Base-by-base conservation (phyloP, 23 tunicate genomes). In the Ascidia mentula region DNA sequence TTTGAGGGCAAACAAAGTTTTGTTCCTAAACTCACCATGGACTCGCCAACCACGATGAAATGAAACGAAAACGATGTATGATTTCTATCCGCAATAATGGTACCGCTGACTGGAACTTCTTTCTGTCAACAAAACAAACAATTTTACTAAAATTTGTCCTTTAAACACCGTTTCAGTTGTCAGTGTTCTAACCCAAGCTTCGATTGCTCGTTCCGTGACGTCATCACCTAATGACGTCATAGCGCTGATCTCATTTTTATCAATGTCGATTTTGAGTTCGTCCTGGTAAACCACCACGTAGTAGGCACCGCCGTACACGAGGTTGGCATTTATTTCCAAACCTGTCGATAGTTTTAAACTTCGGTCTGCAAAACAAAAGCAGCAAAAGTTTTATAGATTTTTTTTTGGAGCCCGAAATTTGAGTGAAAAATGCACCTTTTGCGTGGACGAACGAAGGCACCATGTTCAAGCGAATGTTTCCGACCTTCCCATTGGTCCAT, bases 401-500 rank as follows among this genome's bases (percentile, higher is more conserved):
- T 42, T 42, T 42, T 42, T 42, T 12, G 53, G 53, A 42, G 15
- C 53, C 53, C 53, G 15, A 42, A n/a, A n/a, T n/a, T n/a, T n/a
- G n/a, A n/a, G n/a, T n/a, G n/a, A n/a, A n/a, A n/a, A n/a, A n/a
- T n/a, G n/a, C 9, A 79, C 83, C 83, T 33, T 30, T 60, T 65
- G 73, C 30, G 28, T 59, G 42, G 2, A 79, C 74, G 32, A 53
- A 79, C 34, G 83, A 60, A 34, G 83, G 83, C 4, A 79, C 74
- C 3, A 74, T 60, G 24, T 61, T 45, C 2, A 60, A 65, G 1
- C 83, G 32, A 28, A 45, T 40, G 26, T 36, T 59, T 36, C 83
- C 83, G 0, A 69, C 73, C 37, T 59, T 79, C 46, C 83, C 83
- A 61, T 79, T 65, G 46, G 72, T 65, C 39, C 72, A 79, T 65